Base-by-base conservation (phyloP, 2,113 vertebrate species). In the Lipophrys pholis region DNA sequence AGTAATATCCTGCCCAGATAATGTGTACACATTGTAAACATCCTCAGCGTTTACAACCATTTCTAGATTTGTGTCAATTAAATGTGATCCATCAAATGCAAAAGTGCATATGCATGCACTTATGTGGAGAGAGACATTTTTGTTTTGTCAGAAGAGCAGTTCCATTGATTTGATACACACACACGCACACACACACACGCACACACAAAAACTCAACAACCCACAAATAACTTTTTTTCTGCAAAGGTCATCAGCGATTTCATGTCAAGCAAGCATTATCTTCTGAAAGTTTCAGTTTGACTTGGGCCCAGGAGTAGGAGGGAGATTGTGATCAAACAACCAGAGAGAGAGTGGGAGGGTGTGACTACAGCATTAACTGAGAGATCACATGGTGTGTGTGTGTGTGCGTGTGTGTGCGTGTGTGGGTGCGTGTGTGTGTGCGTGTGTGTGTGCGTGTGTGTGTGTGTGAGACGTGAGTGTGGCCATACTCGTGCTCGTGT, bases 321-420 rank as follows among this genome's bases (percentile, higher is more conserved):
- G 82, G 63, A 83, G 87, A 87, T 87, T 86, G 72, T 84, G 78
- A 83, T 89, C 85, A 86, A 86, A 89, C 85, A 73, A 79, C 46
- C 65, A 70, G 65, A 80, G 74, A 81, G 74, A 66, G 79, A 86
- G 84, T 86, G 82, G 85, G 81, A 89, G 83, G 75, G 85, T 83
- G 85, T 84, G 78, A 87, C 81, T 78, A 69, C 71, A 77, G 83
- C 86, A 83, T 73, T 86, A 78, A 84, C 80, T 83, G 12, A 73
- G 42, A 82, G 60, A 82, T 90, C 87, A 90, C 83, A 87, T 86
- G 86, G 50, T 77, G 54, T 49, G 45, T 59, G 66, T 48, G 80
- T 52, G 68, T 54, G 65, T 65, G 64, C 77, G 17, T 50, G 55
- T 49, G 45, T 60, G 68, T 51, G 55, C 48, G 38, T 3, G 52